A percentile compares a stretch with the other conserved stretches of the same genome.
phyloP scores from a whole-genome alignment of 2,888 invertebrate genomes.

The Sabatieria punctata region DNA sequence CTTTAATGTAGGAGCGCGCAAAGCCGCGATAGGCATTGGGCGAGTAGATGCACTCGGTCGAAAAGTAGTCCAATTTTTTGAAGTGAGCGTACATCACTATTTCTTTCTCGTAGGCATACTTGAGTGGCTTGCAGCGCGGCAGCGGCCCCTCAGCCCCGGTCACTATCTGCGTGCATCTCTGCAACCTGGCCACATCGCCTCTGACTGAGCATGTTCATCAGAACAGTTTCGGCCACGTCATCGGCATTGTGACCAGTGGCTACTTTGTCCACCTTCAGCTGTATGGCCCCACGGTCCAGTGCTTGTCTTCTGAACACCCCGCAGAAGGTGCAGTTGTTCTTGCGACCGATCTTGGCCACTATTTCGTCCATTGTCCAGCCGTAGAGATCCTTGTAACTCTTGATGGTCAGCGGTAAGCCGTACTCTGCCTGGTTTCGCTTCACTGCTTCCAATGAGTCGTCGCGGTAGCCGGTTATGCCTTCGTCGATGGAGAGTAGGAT shows the following conservation, averaged over 20 bases:
- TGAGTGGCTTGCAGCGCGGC: conserved; percentile 81
- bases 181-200: conserved; percentile 82
- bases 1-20: conserved; percentile 63
- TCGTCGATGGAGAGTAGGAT: conserved; percentile 90
- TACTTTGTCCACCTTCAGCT: conserved; percentile 58
- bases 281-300: conserved; percentile 48
- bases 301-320: conserved; percentile 74
- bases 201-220: not conserved
- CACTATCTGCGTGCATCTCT: conserved; percentile 66
- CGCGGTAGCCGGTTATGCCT: conserved; percentile 70
- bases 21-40: conserved; percentile 80
- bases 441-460: conserved; percentile 89
- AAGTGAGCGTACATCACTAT: conserved; percentile 81
- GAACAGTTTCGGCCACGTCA: conserved; percentile 90
- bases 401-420: conserved; percentile 72
- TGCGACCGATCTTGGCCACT: conserved; percentile 55
- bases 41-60: conserved; percentile 94
- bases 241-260: conserved; percentile 58
- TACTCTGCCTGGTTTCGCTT: conserved; percentile 85
- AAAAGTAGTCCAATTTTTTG: conserved; percentile 85
- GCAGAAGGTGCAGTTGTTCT: conserved; percentile 67
- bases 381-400: conserved; percentile 80
- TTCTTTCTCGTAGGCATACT: conserved; percentile 95
- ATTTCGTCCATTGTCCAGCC: conserved; percentile 99
- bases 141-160: conserved; percentile 36